These are phyloP conservation scores for Anoura caudifer DNA, from an alignment of 2,113 vertebrate species.

Conservation along the genomic window DNA sequence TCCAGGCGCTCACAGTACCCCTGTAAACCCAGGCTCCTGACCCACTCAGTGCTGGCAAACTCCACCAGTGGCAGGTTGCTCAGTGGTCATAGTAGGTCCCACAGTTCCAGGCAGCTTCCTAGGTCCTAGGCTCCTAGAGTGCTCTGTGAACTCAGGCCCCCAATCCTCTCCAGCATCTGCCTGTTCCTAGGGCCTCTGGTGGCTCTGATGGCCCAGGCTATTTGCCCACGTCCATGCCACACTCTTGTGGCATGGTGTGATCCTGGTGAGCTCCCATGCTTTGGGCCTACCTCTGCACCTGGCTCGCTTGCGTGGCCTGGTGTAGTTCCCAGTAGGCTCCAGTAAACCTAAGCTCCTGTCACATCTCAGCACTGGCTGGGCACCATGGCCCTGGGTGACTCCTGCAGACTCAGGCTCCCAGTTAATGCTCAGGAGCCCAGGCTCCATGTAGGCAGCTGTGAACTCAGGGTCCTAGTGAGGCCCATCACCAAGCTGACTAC, in stretches of 20 bases:
- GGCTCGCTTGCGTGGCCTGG: background rate
- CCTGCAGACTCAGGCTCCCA: background rate
- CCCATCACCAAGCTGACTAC: too few relatives aligned
- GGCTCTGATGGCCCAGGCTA: background rate
- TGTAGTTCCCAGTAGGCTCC: background rate
- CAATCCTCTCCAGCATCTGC: background rate
- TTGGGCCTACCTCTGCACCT: background rate
- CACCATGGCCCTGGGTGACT: background rate
- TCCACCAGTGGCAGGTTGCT: background rate
- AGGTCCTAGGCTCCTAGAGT: background rate
- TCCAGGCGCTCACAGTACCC: background rate
- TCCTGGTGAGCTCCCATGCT: background rate
- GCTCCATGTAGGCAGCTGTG: background rate
- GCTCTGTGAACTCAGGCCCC: background rate
- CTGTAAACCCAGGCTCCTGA: background rate
- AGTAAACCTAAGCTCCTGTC: background rate
- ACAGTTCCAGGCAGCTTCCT: background rate
- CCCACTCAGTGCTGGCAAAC: background rate
- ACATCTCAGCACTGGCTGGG: background rate
- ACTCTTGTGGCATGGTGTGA: background rate
- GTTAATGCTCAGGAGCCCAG: background rate
- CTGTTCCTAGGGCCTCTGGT: background rate
- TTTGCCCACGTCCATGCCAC: background rate
- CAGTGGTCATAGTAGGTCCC: background rate
- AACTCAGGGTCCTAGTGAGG: background rate